Evolutionary conservation across 2,113 vertebrate species (phyloP).

Genomic region (Melanostigma gelatinosum): DNA sequence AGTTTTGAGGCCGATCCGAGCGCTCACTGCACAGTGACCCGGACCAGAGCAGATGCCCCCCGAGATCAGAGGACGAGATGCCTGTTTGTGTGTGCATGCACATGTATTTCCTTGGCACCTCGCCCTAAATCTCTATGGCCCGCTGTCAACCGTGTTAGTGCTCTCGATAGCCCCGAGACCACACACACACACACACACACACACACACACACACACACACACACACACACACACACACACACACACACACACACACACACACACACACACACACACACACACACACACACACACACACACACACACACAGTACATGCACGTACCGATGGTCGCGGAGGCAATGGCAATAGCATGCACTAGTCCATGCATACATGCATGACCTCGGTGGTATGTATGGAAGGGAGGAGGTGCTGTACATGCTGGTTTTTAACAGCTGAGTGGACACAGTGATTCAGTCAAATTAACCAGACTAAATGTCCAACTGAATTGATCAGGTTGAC

Average conservation of each 20-base stretch:
- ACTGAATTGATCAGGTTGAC: slow-evolving; percentile 75
- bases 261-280: slow-evolving; percentile 40
- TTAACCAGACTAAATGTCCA: slow-evolving; percentile 76
- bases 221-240: neutral
- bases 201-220: neutral
- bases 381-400: slow-evolving; percentile 45
- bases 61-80: slow-evolving; percentile 64
- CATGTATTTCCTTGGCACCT: slow-evolving; percentile 61
- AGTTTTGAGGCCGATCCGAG: slow-evolving; percentile 70
- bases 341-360: slow-evolving; percentile 12
- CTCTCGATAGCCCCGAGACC: slow-evolving; percentile 59
- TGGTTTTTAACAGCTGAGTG: slow-evolving; percentile 76
- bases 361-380: slow-evolving; percentile 70
- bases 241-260: neutral
- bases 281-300: neutral
- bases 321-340: slow-evolving; percentile 13
- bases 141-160: slow-evolving; percentile 55
- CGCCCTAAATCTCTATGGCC: slow-evolving; percentile 59
- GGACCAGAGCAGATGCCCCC: slow-evolving; percentile 76
- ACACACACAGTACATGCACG: slow-evolving; percentile 7
- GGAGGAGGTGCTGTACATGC: slow-evolving; percentile 70
- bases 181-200: slow-evolving; percentile 36
- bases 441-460: slow-evolving; percentile 75
- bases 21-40: slow-evolving; percentile 73
- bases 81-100: slow-evolving; percentile 2